A percentile compares a stretch with the other conserved stretches of the same genome.
phyloP scores from a whole-genome alignment of 2,113 vertebrate genomes.

The Siniperca knerii region DNA sequence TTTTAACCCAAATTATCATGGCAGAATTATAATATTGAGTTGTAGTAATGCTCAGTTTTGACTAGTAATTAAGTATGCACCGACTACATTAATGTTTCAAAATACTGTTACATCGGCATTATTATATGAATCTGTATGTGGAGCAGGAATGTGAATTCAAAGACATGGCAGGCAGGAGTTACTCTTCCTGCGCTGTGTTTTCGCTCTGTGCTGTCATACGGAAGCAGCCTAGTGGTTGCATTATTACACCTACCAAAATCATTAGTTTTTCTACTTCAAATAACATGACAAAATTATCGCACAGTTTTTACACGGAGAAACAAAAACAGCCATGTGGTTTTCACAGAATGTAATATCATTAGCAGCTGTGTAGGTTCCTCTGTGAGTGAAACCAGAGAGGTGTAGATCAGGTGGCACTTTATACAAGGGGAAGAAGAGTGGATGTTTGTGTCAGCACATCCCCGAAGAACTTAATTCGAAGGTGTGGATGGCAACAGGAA shows the following conservation, averaged over 20 bases:
- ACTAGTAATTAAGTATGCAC: background rate
- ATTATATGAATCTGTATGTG: background rate
- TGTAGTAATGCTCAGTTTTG: background rate
- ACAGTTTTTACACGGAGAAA: background rate
- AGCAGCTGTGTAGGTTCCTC: slow-evolving; percentile 19
- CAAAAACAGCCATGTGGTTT: background rate
- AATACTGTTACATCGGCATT: background rate
- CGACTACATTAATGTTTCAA: background rate
- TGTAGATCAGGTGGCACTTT: slow-evolving; percentile 39
- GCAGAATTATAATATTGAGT: background rate
- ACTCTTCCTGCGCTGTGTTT: background rate
- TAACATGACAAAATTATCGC: background rate
- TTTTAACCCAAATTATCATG: background rate
- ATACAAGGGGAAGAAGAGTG: slow-evolving; percentile 19
- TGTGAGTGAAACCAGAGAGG: slow-evolving; percentile 51
- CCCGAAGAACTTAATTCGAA: slow-evolving; percentile 22
- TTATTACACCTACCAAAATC: background rate
- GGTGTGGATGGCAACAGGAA: slow-evolving; percentile 39
- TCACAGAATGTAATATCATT: slow-evolving; percentile 20
- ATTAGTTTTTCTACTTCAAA: background rate
- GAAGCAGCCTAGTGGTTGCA: background rate
- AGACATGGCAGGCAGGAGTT: background rate
- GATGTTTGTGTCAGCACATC: slow-evolving; percentile 48
- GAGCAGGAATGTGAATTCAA: background rate
- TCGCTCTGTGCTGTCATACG: background rate